Evolutionary conservation across 2,113 vertebrate genomes (phyloP).

Genomic region (Illadopsis cleaveri): DNA sequence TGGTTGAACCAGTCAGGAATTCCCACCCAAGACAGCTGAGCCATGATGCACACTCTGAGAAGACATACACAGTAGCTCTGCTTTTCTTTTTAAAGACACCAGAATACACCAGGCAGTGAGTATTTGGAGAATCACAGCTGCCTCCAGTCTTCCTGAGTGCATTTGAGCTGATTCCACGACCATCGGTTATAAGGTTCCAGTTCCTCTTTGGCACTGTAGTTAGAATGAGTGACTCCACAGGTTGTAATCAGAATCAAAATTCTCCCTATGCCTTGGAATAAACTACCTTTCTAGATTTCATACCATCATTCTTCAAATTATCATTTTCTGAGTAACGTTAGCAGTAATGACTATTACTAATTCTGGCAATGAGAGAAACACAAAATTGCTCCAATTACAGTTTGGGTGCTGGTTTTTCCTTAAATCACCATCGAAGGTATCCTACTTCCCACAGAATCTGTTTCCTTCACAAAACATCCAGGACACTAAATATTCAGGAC

Average conservation of each 20-base stretch:
- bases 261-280: neutral
- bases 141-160: neutral
- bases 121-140: neutral
- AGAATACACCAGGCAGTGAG: neutral
- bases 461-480: neutral
- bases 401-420: neutral
- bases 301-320: neutral
- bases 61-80: rapidly evolving
- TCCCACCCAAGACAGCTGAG: neutral
- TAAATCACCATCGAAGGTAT: neutral
- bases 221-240: neutral
- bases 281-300: neutral
- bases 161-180: neutral
- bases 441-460: neutral
- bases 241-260: neutral
- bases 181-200: neutral
- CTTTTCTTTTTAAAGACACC: neutral
- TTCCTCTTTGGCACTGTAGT: neutral
- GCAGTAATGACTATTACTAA: neutral
- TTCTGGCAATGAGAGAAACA: neutral
- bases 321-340: neutral
- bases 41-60: neutral
- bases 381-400: neutral
- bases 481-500: neutral
- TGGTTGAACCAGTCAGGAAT: neutral